phyloP scores from a whole-genome alignment of 2,888 invertebrate genomes.

The Platerodrilus igneus region DNA sequence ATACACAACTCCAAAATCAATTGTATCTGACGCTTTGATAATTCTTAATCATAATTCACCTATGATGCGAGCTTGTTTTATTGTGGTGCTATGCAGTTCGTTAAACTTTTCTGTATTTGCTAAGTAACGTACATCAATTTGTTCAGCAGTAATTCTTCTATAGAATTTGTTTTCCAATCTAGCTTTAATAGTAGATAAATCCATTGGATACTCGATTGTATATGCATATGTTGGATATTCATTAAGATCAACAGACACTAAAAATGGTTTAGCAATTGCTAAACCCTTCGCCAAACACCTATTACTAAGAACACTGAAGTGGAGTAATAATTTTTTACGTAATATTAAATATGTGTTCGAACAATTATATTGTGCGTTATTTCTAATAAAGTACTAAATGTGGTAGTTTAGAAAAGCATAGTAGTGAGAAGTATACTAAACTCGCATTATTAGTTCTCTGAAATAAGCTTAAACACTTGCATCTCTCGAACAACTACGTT shows the following conservation, averaged over 20 bases:
- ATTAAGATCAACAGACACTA: conserved; percentile 90
- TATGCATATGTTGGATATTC: conserved; percentile 85
- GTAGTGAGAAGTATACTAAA: too few relatives aligned
- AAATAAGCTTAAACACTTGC: too few relatives aligned
- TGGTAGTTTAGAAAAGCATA: too few relatives aligned
- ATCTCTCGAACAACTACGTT: too few relatives aligned
- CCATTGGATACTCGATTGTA: conserved; percentile 90
- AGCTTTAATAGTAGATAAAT: conserved; percentile 83
- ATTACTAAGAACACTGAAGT: too few relatives aligned
- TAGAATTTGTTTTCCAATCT: conserved; percentile 86
- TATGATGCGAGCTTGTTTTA: conserved; percentile 80
- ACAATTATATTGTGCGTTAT: too few relatives aligned
- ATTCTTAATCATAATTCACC: conserved; percentile 83
- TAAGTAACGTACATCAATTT: conserved; percentile 91
- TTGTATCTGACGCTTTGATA: conserved; percentile 61
- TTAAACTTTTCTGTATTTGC: conserved; percentile 94
- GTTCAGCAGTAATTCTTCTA: conserved; percentile 81
- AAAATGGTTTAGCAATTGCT: conserved; percentile 88
- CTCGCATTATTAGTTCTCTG: too few relatives aligned
- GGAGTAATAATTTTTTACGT: too few relatives aligned
- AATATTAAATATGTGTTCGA: too few relatives aligned
- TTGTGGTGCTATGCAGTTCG: conserved; percentile 79
- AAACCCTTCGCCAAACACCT: too few relatives aligned
- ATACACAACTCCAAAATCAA: conserved; percentile 77
- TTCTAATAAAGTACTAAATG: too few relatives aligned